Evolutionary conservation across 2,888 invertebrate species (phyloP).

Genomic region (Leptinotarsa rubiginosa): DNA sequence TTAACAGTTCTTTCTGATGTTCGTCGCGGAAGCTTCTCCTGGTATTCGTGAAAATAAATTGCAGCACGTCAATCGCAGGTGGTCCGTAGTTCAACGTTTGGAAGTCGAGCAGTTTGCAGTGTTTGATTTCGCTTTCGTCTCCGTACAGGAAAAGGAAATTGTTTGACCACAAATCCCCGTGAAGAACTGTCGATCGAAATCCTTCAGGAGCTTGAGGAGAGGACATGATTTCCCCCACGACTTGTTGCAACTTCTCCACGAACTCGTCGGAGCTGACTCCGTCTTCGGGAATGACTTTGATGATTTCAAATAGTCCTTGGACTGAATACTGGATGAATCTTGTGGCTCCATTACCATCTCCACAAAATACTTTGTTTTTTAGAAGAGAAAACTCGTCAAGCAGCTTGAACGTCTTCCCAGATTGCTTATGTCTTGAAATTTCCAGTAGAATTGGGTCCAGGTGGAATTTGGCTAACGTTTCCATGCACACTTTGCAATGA

Average conservation of each 20-base stretch:
- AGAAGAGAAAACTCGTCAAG: conserved; percentile 49
- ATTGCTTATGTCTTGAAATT: conserved; percentile 55
- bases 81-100: conserved; percentile 57
- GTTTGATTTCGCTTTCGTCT: conserved; percentile 40
- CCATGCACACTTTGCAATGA: conserved; percentile 67
- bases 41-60: conserved; percentile 56
- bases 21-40: conserved; percentile 50
- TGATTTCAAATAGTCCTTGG: conserved; percentile 50
- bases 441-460: conserved; percentile 69
- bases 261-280: conserved; percentile 44
- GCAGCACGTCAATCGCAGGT: conserved; percentile 55
- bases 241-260: conserved; percentile 41
- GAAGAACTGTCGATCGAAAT: conserved; percentile 51
- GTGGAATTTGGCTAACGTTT: conserved; percentile 69
- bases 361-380: conserved; percentile 48
- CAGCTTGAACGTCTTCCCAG: conserved; percentile 46
- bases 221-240: conserved; percentile 23
- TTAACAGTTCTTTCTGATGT: conserved; percentile 51
- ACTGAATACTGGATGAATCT: conserved; percentile 49
- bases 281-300: conserved; percentile 50
- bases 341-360: conserved; percentile 42
- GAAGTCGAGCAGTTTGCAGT: conserved; percentile 57
- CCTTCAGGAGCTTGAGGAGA: conserved; percentile 15
- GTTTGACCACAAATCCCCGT: conserved; percentile 60
- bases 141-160: conserved; percentile 56